Conservation (phyloP, 2,888 invertebrate genomes). For the Diaperis boleti region DNA sequence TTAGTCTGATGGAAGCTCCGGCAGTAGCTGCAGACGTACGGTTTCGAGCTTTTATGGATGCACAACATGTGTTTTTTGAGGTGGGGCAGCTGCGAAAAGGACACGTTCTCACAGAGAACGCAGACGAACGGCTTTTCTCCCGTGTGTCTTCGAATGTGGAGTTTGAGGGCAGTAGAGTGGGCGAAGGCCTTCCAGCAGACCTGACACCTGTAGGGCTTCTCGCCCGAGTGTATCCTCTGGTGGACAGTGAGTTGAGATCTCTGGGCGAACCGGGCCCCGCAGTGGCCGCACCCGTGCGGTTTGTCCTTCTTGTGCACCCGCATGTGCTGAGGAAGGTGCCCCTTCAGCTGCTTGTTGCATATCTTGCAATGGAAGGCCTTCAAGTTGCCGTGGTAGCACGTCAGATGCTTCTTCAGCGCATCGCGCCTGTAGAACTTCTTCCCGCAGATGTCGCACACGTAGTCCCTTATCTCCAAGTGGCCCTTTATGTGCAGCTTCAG, state of each 20-base stretch:
- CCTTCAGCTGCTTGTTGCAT: conserved; percentile 84
- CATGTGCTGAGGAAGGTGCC: conserved; percentile 86
- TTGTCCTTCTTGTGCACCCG: conserved; percentile 82
- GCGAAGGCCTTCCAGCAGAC: conserved; percentile 85
- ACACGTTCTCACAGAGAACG: conserved; percentile 75
- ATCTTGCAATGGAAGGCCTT: conserved; percentile 83
- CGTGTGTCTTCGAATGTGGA: conserved; percentile 86
- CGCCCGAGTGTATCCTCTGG: conserved; percentile 86
- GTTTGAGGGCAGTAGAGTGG: conserved; percentile 86
- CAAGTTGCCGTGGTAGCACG: conserved; percentile 79
- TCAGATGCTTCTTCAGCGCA: conserved; percentile 81
- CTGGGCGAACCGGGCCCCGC: conserved; percentile 85
- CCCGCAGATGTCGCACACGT: conserved; percentile 84
- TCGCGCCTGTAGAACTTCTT: conserved; percentile 82
- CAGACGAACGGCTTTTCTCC: conserved; percentile 88
- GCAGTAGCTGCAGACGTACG: conserved; percentile 83
- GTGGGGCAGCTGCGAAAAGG: conserved; percentile 86
- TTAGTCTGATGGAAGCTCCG: conserved; percentile 82
- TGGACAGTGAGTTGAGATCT: conserved; percentile 88
- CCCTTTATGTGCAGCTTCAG: conserved; percentile 75
- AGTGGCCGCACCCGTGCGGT: conserved; percentile 83
- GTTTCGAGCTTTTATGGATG: conserved; percentile 83
- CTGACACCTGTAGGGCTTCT: conserved; percentile 84
- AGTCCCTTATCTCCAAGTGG: conserved; percentile 81
- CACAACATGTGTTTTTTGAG: conserved; percentile 90